Conservation (phyloP, 2,888 invertebrate species). For the Mamestra brassicae region DNA sequence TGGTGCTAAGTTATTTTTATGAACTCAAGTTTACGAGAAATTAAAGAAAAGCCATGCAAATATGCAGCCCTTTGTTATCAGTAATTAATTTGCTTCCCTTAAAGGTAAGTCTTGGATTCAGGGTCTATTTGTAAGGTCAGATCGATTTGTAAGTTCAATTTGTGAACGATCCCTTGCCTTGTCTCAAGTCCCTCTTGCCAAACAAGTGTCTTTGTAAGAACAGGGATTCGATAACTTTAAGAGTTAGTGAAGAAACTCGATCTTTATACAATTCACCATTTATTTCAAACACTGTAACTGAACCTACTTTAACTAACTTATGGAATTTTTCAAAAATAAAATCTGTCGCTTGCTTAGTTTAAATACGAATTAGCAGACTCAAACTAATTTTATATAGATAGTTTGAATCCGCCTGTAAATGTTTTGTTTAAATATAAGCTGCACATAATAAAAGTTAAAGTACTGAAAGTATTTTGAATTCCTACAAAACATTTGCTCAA, state of each 20-base stretch:
- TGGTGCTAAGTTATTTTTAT: neutral
- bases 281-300: neutral
- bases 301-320: too few species aligned
- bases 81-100: conserved; percentile 8
- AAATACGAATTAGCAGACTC: too few species aligned
- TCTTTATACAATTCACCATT: neutral
- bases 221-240: neutral
- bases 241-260: too few species aligned
- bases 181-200: neutral
- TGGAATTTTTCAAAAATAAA: too few species aligned
- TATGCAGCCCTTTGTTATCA: neutral
- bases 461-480: too few species aligned
- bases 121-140: neutral
- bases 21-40: neutral
- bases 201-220: neutral
- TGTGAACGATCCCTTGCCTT: neutral
- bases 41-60: neutral
- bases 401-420: too few species aligned
- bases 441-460: too few species aligned
- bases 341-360: too few species aligned
- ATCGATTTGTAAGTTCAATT: neutral
- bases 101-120: neutral
- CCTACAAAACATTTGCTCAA: too few species aligned
- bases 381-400: too few species aligned
- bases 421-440: too few species aligned